Base-by-base conservation (phyloP, 1,140 invertebrate genomes). In the Eumeta japonica region DNA sequence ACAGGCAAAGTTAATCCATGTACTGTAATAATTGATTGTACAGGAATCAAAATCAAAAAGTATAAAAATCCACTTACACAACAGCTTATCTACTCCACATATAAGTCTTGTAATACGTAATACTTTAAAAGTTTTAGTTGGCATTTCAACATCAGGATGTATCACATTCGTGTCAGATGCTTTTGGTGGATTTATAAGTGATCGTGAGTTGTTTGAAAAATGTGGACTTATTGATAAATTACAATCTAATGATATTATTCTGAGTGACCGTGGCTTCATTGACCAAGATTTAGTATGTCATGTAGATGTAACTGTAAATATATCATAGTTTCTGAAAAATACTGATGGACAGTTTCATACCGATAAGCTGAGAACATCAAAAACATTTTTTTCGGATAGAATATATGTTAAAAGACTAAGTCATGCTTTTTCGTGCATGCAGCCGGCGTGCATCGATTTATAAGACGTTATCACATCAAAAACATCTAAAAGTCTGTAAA, bases 1-100 rank as follows among this genome's bases (percentile, higher is more conserved):
- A 10, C 10, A 13, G 19, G 35, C 5, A 36, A 36, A 14, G 14
- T 28, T 28, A 36, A 36, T 28, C 4, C 18, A 13, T 27, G 35
- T 15, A 36, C 35, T 7, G 35, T 36, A 5, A 36, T 36, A 36
- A 27, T 36, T 24, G 35, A 36, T 36, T 36, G 35, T 12, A 36
- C 35, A 13, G 35, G 28, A 36, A 28, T 27, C 10, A 36, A 36
- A 36, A 36, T 36, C 5, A 24, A 36, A 27, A 36, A 36, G 11
- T 24, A 18, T 3, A 13, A 27, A 27, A 36, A 36, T 27, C 35
- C 35, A 27, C 3, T 27, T 15, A 7, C 18, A 27, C 35, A 36
- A 27, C 19, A 36, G 13, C 12, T 15, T 11, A 27, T 24, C 24
- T 36, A 36, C 28, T 36, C 19, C 13, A 36, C 18, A 14, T 36